Evolutionary conservation across 2,888 invertebrate genomes (phyloP).

Genomic region (Oxycera nigricornis): DNA sequence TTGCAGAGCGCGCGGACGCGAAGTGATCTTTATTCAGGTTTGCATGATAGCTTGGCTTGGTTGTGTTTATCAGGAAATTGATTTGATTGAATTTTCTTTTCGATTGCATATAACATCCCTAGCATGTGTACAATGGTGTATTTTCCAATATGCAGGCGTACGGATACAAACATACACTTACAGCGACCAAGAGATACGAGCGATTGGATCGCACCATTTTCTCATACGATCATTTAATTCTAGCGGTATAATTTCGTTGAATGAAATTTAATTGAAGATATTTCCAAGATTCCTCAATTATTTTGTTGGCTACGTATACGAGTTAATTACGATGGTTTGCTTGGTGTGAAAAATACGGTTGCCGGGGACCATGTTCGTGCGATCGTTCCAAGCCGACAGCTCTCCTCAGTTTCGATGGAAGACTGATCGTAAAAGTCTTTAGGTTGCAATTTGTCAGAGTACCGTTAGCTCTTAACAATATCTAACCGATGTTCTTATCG

Average conservation of each 20-base stretch:
- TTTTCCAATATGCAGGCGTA: no score
- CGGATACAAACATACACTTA: neutral
- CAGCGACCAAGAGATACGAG: neutral
- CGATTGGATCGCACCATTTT: conserved; percentile 33
- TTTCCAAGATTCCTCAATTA: conserved; percentile 33
- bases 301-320: conserved; percentile 1
- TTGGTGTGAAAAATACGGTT: conserved; percentile 26
- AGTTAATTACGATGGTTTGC: conserved; percentile 31
- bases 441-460: conserved; percentile 13
- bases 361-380: neutral
- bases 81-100: conserved; percentile 44
- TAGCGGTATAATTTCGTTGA: conserved; percentile 37
- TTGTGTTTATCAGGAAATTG: conserved; percentile 45
- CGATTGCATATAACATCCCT: neutral
- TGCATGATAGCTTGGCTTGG: conserved; percentile 8
- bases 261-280: conserved; percentile 37
- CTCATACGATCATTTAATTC: conserved; percentile 34
- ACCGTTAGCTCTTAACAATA: conserved; percentile 22
- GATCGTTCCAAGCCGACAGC: neutral
- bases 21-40: conserved; percentile 11
- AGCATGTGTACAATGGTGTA: neutral
- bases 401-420: neutral
- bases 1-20: neutral
- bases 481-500: conserved; percentile 1
- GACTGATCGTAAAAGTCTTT: conserved; percentile 6